Conservation (phyloP, 2,888 invertebrate species). For the Tricholauxania praeusta region DNA sequence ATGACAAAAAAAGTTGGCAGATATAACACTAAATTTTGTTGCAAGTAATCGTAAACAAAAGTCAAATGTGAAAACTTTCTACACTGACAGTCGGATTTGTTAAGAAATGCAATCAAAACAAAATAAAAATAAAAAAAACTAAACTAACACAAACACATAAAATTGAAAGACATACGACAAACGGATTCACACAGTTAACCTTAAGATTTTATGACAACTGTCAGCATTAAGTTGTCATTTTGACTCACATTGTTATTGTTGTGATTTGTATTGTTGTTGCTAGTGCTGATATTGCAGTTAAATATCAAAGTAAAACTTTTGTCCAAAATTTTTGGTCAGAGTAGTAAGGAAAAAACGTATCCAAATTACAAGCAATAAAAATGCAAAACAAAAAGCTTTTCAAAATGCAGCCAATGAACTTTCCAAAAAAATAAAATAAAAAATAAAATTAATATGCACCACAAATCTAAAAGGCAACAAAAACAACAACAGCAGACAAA, state of each 20-base stretch:
- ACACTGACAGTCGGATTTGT: no score
- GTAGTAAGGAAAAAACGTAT: neutral
- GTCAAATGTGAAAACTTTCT: no score
- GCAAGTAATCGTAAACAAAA: neutral
- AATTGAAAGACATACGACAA: neutral
- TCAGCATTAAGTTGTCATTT: constrained; percentile 29
- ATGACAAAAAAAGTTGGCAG: no score
- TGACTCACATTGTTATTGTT: constrained; percentile 1
- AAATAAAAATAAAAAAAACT: no score
- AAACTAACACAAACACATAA: no score
- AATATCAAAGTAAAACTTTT: neutral
- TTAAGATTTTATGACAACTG: constrained; percentile 31
- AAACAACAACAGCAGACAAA: constrained; percentile 1
- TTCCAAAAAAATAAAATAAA: neutral
- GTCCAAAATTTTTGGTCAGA: neutral
- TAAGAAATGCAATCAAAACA: no score
- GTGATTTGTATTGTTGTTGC: neutral
- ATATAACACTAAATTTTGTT: neutral
- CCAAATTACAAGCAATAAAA: constrained; percentile 1
- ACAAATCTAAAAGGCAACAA: neutral
- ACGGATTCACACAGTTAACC: constrained; percentile 11
- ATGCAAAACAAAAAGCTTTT: neutral
- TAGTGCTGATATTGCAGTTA: neutral
- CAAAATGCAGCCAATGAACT: constrained; percentile 21
- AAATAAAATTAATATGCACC: constrained; percentile 20